phyloP scores from a whole-genome alignment of 2,113 vertebrate genomes.

The Mystacornis crossleyi region DNA sequence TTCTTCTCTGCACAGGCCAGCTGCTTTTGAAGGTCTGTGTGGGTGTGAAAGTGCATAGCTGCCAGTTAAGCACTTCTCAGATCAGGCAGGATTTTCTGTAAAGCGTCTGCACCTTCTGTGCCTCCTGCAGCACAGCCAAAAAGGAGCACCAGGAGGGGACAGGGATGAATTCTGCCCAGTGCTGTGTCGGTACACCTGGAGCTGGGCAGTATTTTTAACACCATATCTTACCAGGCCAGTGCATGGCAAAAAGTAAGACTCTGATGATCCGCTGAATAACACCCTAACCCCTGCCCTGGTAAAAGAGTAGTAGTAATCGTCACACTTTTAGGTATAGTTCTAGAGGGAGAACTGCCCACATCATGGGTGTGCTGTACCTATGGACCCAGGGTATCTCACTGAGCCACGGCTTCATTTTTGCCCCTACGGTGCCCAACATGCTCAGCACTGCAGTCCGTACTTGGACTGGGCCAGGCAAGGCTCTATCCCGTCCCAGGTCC shows the following conservation, averaged over 20 bases:
- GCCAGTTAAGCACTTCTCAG: background rate
- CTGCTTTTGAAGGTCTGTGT: background rate
- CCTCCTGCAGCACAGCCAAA: background rate
- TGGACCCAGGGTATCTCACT: rapidly evolving
- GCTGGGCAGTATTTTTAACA: background rate
- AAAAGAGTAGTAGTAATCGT: background rate
- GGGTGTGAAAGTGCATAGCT: background rate
- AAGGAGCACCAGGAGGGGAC: background rate
- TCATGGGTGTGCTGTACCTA: background rate
- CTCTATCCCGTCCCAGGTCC: background rate
- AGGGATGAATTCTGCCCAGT: background rate
- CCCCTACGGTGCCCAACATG: rapidly evolving
- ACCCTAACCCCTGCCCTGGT: rapidly evolving
- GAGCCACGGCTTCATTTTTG: rapidly evolving
- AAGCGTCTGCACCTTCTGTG: background rate
- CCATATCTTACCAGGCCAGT: background rate
- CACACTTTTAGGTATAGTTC: background rate
- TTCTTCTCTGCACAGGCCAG: background rate
- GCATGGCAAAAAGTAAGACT: background rate
- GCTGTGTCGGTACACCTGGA: background rate
- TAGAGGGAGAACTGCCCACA: background rate
- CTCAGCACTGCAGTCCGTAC: rapidly evolving
- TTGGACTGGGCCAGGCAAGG: rapidly evolving
- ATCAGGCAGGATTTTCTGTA: background rate
- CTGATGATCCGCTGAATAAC: background rate